A percentile compares a stretch with the other conserved stretches of the same genome.
Evolutionary conservation across 2,888 invertebrate species (phyloP).

Genomic region (Pilophorus perplexus): DNA sequence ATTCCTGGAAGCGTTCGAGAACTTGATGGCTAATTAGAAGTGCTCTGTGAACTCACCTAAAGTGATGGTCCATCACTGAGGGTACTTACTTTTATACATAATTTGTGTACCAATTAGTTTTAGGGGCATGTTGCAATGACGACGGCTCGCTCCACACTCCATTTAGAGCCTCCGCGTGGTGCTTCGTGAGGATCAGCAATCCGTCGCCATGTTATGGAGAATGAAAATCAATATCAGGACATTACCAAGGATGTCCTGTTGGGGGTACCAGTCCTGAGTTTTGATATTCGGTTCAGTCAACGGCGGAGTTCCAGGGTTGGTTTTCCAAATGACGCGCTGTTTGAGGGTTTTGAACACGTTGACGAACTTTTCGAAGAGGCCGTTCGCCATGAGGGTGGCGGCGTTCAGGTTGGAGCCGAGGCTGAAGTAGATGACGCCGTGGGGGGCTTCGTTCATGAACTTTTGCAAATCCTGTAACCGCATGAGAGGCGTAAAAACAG

Average conservation of each 20-base stretch:
- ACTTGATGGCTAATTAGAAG: no score
- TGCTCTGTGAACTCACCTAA: no score
- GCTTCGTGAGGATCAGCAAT: no score
- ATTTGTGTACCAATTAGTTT: no score
- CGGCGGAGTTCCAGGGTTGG: conserved; percentile 58
- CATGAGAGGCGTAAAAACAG: not conserved
- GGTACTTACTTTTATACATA: no score
- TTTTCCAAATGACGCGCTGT: conserved; percentile 80
- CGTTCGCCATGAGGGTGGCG: conserved; percentile 68
- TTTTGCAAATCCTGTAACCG: conserved; percentile 66
- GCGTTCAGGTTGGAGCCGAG: conserved; percentile 82
- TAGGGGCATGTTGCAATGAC: no score
- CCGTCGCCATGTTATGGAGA: no score
- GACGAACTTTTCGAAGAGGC: conserved; percentile 60
- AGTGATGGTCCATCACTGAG: no score
- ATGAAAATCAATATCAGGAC: no score
- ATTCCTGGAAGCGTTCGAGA: no score
- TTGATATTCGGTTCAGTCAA: conserved; percentile 20
- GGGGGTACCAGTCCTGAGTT: conserved; percentile 35
- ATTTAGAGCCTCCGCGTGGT: no score
- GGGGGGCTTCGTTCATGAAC: conserved; percentile 61
- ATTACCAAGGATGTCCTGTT: conserved; percentile 27
- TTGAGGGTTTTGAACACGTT: conserved; percentile 72
- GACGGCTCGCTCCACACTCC: no score
- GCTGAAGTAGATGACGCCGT: conserved; percentile 76